Conservation (phyloP, 2,113 vertebrate species). For the Uria aalge region DNA sequence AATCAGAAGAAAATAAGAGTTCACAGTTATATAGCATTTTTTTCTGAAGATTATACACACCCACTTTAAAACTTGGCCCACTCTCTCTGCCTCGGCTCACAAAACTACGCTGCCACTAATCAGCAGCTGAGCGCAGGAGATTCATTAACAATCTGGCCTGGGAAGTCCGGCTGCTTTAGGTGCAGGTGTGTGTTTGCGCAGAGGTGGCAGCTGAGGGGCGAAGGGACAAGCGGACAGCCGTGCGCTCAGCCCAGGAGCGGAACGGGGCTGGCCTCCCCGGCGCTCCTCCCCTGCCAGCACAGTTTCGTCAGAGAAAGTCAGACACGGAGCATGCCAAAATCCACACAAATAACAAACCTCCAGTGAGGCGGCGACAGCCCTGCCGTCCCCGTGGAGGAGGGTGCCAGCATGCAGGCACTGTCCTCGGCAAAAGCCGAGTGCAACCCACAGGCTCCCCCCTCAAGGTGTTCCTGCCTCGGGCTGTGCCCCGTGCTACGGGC, state of each 20-base stretch:
- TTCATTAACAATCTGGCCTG: background rate
- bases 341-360: background rate
- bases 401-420: fast-evolving
- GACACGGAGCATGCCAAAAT: background rate
- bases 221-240: background rate
- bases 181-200: background rate
- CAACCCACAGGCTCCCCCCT: background rate
- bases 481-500: background rate
- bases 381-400: background rate
- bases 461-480: fast-evolving
- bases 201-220: fast-evolving
- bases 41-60: background rate
- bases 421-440: background rate
- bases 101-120: background rate
- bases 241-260: background rate
- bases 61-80: background rate
- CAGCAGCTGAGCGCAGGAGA: background rate
- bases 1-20: background rate
- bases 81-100: background rate
- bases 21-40: background rate
- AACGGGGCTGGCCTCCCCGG: background rate
- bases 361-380: background rate
- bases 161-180: background rate
- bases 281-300: background rate
- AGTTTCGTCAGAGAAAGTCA: background rate